Base-by-base conservation (phyloP, 2,888 invertebrate species). In the Teinopalpus imperialis region DNA sequence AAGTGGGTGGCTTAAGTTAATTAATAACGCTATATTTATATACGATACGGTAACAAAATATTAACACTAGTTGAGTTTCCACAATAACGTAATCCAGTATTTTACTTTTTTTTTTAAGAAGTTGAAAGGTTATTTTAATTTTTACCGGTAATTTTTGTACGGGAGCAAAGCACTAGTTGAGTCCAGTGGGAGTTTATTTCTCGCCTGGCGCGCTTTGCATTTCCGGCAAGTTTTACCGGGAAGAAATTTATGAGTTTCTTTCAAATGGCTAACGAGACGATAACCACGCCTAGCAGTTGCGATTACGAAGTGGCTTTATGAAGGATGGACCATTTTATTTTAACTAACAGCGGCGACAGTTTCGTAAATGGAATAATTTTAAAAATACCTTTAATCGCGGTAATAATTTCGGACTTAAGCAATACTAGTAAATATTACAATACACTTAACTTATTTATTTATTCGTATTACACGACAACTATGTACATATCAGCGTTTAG, bases 101-200 rank as follows among this genome's bases (percentile, higher is more conserved):
- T n/a, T 27, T 24, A 29, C 27, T 9, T 26, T 26, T 6, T 26
- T 2, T 9, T 9, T n/a, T 3, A 26, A 26, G n/a, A 26, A 9
- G 23, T 23, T 23, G 2, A 4, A 4, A 23, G 6, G 6, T 23
- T 23, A 23, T 23, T 23, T 23, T 7, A 4, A 30, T 40, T 43
- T 43, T 35, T 20, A 18, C 24, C 44, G 9, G 44, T 32, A 44
- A 39, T 44, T 44, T 34, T 39, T 27, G 44, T 27, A 18, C 6
- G 21, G 26, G 44, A 20, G 32, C 32, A 32, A 14, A 32, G 39
- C 39, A 45, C 32, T 21, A 29, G 36, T 29, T 8, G 8, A 31
- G 34, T 46, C 34, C 27, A 27, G 34, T 35, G 46, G 46, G 40
- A 40, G 40, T 40, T 34, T 29, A 40, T 34, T 46, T 40, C 46